Percentiles rank a stretch among this genome's conserved stretches.
These are phyloP conservation scores for Tympanoctomys barrerae DNA, from an alignment of 2,797 vertebrate species.

Conservation along the genomic window DNA sequence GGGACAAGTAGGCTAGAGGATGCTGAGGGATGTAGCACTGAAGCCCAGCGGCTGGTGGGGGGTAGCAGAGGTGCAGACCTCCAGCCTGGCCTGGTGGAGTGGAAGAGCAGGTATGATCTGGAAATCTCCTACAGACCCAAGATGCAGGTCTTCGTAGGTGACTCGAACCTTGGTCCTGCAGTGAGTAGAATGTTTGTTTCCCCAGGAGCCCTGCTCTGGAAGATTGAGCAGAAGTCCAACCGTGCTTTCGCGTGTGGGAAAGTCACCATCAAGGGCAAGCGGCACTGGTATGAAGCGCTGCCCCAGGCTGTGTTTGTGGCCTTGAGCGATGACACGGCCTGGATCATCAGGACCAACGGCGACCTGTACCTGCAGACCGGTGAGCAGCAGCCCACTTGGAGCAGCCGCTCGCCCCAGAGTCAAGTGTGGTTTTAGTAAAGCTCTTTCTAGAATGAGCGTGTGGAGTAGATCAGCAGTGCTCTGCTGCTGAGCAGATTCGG, in stretches of 20 bases:
- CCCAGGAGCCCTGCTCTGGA: constrained; percentile 97
- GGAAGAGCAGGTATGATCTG: neutral
- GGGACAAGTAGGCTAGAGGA: neutral
- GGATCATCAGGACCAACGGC: constrained; percentile 97
- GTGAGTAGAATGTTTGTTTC: neutral
- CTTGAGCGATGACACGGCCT: constrained; percentile 96
- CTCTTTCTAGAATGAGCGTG: neutral
- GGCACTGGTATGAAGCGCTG: constrained; percentile 98
- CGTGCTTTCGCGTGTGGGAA: constrained; percentile 97
- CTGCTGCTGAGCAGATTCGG: neutral
- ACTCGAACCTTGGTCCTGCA: neutral
- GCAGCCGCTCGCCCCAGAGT: neutral
- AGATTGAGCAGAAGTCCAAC: constrained; percentile 97
- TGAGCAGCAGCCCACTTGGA: constrained; percentile 72
- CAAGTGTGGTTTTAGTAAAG: neutral
- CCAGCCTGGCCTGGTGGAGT: too few species aligned
- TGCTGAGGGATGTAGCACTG: accelerated
- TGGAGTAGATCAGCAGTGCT: neutral
- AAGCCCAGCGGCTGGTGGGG: neutral
- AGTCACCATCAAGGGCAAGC: constrained; percentile 95
- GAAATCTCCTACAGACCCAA: neutral
- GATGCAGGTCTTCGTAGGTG: neutral
- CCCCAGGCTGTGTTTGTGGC: constrained; percentile 94
- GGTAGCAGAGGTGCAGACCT: neutral
- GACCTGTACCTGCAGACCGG: constrained; percentile 98